Evolutionary conservation across 1,140 invertebrate genomes (phyloP).

Genomic region (Antheraea mylitta): DNA sequence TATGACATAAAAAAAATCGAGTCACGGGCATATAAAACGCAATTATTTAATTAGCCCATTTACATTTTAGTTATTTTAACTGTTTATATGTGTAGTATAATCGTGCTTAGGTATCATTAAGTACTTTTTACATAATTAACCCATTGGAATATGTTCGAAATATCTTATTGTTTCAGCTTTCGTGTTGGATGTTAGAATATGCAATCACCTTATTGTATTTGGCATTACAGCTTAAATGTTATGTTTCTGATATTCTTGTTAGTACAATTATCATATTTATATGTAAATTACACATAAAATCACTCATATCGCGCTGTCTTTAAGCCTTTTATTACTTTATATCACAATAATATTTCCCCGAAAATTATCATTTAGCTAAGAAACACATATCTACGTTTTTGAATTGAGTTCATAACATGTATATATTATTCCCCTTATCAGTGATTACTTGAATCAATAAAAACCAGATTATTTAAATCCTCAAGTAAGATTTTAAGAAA

Average conservation of each 20-base stretch:
- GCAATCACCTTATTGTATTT: too few relatives aligned
- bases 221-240: background rate
- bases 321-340: slow-evolving; percentile 2
- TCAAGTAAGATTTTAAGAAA: background rate
- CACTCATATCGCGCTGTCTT: background rate
- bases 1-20: too few relatives aligned
- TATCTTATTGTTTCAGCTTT: background rate
- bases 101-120: too few relatives aligned
- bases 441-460: background rate
- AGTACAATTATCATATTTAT: background rate
- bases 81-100: too few relatives aligned
- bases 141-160: too few relatives aligned
- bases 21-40: too few relatives aligned
- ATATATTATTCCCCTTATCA: slow-evolving; percentile 2
- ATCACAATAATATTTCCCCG: slow-evolving; percentile 7
- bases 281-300: slow-evolving; percentile 2
- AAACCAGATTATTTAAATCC: background rate
- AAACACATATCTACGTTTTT: background rate
- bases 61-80: too few relatives aligned
- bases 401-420: background rate
- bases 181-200: background rate
- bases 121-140: too few relatives aligned
- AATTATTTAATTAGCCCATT: too few relatives aligned
- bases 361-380: slow-evolving; percentile 9
- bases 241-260: background rate